These are phyloP conservation scores for Himalopsyche anomala DNA, from an alignment of 2,888 invertebrate genomes.

Conservation along the genomic window DNA sequence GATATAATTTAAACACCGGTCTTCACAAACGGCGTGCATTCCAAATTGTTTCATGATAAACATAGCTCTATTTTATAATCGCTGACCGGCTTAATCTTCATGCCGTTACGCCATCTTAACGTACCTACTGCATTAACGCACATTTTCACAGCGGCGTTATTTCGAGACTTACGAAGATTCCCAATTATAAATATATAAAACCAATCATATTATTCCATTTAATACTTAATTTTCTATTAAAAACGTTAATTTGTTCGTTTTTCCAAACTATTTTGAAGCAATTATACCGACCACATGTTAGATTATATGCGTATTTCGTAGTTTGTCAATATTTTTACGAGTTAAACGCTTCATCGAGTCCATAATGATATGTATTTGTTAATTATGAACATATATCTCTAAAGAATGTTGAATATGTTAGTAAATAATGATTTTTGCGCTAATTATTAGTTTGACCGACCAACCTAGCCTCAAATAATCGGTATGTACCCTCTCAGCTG, in stretches of 20 bases:
- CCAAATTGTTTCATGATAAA: slow-evolving; percentile 50
- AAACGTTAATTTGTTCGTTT: background rate
- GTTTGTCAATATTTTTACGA: background rate
- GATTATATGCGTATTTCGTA: slow-evolving; percentile 37
- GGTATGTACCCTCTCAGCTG: slow-evolving; percentile 18
- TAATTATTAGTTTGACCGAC: slow-evolving; percentile 8
- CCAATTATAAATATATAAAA: background rate
- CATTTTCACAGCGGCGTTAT: slow-evolving; percentile 70
- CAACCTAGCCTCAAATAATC: slow-evolving; percentile 28
- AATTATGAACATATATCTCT: background rate
- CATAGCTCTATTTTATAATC: slow-evolving; percentile 40
- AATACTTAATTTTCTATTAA: background rate
- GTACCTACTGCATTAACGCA: slow-evolving; percentile 74
- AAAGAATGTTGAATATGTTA: background rate
- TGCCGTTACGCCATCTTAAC: slow-evolving; percentile 78
- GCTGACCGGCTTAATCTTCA: slow-evolving; percentile 54
- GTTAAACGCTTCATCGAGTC: background rate
- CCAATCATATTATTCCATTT: background rate
- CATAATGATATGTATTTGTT: background rate
- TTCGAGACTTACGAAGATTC: background rate
- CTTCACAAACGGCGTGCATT: slow-evolving; percentile 47
- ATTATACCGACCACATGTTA: slow-evolving; percentile 55
- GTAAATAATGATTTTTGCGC: background rate
- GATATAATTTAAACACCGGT: slow-evolving; percentile 65
- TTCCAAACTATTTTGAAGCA: background rate